Evolutionary conservation across 2,113 vertebrate genomes (phyloP), one percentile per base, ranked within the genome.

Genomic region (Xyrauchen texanus): DNA sequence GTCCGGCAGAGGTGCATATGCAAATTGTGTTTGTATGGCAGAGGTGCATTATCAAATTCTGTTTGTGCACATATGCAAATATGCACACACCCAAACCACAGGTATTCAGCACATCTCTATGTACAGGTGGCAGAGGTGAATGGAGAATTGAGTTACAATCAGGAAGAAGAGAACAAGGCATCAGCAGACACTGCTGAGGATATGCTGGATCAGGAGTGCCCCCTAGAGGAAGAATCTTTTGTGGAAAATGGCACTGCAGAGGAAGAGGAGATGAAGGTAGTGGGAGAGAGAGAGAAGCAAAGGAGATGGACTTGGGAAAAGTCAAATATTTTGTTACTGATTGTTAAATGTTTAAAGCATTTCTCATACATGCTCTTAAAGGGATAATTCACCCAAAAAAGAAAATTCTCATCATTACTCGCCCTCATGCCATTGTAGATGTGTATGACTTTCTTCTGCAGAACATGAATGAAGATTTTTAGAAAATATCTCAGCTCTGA

Each of bases 101-200:
- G 63, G 4, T 67, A 13, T 16, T 13, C 2, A 16, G 2, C 42
- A 10, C 8, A 4, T 77, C 5, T 75, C 8, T 57, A 15, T 60
- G 4, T 71, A 10, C 34, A 81, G 76, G 46, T 61, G 49, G 16
- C 49, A 46, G 64, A 79, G 58, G 60, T 77, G 7, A 79, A 79
- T 42, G 21, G 62, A 68, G 60, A 74, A 53, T 52, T 77, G 57
- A 70, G 11, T 64, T 63, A 73, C 9, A 58, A 53, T 4, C 13
- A 77, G 47, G 72, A 44, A 60, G 71, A 70, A 6, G 16, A 15
- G 47, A 16, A n/a, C 0, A 77, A 60, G 9, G n/a, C 8, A 13
- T 47, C 44, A 8, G 16, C 66, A 13, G 65, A 62, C 42, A 46
- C 44, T 49, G 8, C 12, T 16, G 78, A 55, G n/a, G 61, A 47